These are phyloP conservation scores for Brachypteracias leptosomus DNA, from an alignment of 2,113 vertebrate species.

Conservation along the genomic window DNA sequence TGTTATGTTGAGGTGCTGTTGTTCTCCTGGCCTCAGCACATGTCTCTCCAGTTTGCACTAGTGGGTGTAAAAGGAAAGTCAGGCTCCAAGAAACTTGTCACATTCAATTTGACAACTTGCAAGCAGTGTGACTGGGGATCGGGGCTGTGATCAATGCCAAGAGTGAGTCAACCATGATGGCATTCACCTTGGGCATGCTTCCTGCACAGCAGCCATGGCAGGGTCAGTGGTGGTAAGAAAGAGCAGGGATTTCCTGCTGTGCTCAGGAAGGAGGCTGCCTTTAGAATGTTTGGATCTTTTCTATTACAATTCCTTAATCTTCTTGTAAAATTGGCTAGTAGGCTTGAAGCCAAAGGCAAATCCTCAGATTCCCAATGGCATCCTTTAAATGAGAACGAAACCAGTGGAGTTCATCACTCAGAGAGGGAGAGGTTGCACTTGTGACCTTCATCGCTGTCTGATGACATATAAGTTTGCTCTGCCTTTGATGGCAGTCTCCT, in stretches of 20 bases:
- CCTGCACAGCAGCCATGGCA: background rate
- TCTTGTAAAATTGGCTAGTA: background rate
- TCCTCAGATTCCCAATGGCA: background rate
- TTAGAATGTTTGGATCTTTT: background rate
- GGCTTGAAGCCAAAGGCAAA: background rate
- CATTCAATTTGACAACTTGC: background rate
- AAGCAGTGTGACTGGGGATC: background rate
- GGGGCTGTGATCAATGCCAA: background rate
- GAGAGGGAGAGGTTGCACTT: background rate
- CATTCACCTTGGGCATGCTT: too few species aligned
- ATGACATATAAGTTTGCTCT: background rate
- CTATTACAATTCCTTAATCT: background rate
- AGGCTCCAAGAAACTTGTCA: background rate
- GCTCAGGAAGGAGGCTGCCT: background rate
- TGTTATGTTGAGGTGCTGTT: background rate
- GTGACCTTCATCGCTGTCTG: background rate
- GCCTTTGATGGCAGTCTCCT: background rate
- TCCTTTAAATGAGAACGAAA: background rate
- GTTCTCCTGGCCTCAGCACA: background rate
- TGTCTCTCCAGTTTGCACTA: background rate
- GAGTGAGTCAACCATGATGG: background rate
- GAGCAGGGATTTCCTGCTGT: background rate
- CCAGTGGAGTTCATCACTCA: fast-evolving
- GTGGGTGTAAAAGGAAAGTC: background rate
- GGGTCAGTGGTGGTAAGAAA: background rate